Evolutionary conservation across 1,140 invertebrate genomes (phyloP).

Genomic region (Orchestia grillus): DNA sequence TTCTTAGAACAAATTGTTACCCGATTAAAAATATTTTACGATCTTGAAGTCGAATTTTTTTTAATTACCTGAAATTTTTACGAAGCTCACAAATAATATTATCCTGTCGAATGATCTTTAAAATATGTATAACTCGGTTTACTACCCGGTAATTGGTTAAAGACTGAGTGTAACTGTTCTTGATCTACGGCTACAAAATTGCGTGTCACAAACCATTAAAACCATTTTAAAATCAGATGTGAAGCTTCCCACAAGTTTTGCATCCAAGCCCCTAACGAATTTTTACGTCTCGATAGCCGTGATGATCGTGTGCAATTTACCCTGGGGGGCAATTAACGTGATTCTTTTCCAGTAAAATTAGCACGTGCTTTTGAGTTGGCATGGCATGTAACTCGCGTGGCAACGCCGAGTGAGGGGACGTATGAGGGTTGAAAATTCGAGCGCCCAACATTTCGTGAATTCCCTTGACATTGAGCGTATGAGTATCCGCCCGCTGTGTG

Average conservation of each 20-base stretch:
- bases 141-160: neutral
- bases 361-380: neutral
- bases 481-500: no score
- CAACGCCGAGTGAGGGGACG: neutral
- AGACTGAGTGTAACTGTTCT: neutral
- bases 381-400: neutral
- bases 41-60: neutral
- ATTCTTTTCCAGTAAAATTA: neutral
- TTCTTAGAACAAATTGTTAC: neutral
- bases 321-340: neutral
- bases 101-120: neutral
- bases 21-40: neutral
- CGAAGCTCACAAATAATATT: neutral
- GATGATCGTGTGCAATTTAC: neutral
- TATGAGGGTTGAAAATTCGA: neutral
- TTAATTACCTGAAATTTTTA: neutral
- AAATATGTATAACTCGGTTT: neutral
- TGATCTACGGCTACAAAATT: neutral
- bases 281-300: neutral
- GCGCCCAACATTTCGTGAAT: neutral
- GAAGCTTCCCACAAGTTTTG: neutral
- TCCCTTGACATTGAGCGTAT: neutral
- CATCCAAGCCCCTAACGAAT: neutral
- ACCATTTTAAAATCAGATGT: neutral
- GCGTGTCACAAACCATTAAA: neutral